phyloP scores from a whole-genome alignment of 1,140 invertebrate species.

The Planococcus citri region DNA sequence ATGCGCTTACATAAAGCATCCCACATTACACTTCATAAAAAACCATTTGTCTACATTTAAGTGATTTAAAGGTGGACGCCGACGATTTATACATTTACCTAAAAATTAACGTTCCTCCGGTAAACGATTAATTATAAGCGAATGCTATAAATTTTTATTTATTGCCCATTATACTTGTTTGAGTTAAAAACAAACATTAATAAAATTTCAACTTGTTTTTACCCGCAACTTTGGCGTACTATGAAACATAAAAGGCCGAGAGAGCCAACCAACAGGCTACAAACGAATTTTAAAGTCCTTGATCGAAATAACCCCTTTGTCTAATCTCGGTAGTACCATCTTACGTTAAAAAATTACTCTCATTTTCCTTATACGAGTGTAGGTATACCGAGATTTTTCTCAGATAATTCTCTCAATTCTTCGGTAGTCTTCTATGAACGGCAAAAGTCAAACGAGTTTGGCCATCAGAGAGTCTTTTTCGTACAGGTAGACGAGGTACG shows the following conservation, averaged over 20 bases:
- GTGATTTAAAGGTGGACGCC: not conserved
- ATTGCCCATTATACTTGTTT: slow-evolving; percentile 16
- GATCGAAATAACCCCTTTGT: too few species aligned
- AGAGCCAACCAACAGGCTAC: too few species aligned
- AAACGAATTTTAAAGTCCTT: too few species aligned
- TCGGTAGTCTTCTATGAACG: too few species aligned
- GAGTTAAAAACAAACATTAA: slow-evolving; percentile 15
- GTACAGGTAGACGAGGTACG: too few species aligned
- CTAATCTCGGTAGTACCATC: too few species aligned
- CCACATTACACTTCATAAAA: slow-evolving; percentile 11
- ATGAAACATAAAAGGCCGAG: too few species aligned
- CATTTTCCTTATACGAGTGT: not conserved
- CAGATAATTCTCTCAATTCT: too few species aligned
- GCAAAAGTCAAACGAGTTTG: too few species aligned
- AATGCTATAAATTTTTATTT: slow-evolving; percentile 14
- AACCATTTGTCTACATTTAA: slow-evolving; percentile 15
- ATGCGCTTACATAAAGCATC: slow-evolving; percentile 7
- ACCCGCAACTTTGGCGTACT: too few species aligned
- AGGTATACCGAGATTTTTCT: not conserved
- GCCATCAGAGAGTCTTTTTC: too few species aligned
- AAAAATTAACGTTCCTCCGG: slow-evolving; percentile 12
- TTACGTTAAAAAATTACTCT: slow-evolving; percentile 9
- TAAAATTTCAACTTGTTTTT: not conserved
- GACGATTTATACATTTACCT: slow-evolving; percentile 17
- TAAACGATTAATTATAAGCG: slow-evolving; percentile 13